Conservation (phyloP, 2,888 invertebrate species). For the Dorcus hopei region DNA sequence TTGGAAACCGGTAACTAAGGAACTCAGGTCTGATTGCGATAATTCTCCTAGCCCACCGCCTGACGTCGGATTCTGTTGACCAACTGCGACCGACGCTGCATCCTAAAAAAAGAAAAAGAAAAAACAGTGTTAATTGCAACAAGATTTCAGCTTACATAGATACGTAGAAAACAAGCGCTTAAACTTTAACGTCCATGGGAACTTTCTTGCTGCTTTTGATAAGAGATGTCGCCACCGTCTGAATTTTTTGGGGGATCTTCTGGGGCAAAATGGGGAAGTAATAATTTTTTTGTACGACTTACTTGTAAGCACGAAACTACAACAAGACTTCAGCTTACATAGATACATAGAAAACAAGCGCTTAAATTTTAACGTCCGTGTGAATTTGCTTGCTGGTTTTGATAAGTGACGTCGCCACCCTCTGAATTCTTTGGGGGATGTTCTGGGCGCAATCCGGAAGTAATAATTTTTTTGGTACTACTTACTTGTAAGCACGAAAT, state of each 20-base stretch:
- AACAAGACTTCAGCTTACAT: background rate
- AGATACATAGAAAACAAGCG: background rate
- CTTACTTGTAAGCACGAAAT: conserved; percentile 75
- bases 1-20: conserved; percentile 64
- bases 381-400: background rate
- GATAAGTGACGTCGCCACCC: background rate
- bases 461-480: background rate
- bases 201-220: background rate
- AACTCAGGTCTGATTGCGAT: conserved; percentile 68
- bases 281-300: conserved; percentile 14
- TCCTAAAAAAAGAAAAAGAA: conserved; percentile 54
- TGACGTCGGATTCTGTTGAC: conserved; percentile 55
- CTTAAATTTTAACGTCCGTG: background rate
- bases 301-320: conserved; percentile 75
- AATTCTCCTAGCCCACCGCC: conserved; percentile 58
- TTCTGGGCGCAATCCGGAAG: background rate
- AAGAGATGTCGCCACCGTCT: background rate
- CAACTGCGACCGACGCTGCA: conserved; percentile 58
- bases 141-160: background rate
- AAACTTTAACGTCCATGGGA: background rate
- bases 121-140: background rate
- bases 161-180: background rate
- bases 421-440: background rate
- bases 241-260: background rate
- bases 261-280: background rate